Evolutionary conservation across 1,140 invertebrate species (phyloP), one percentile per base, ranked within the genome.

Genomic region (Centruroides sculpturatus): DNA sequence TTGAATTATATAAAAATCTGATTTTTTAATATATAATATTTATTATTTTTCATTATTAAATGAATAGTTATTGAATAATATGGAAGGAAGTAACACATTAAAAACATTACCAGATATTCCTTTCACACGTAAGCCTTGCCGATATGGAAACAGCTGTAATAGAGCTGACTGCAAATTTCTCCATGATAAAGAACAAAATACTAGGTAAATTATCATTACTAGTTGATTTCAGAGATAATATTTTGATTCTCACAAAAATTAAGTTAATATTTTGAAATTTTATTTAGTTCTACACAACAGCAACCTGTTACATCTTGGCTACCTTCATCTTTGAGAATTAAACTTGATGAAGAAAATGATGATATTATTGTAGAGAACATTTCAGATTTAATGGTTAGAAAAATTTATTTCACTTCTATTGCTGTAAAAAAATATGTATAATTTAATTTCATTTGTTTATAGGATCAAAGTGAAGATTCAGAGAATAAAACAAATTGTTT

Each of bases 71-170:
- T 13, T 65, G 34, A 55, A 47, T 60, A 47, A 63, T 23, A 58
- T 59, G 0, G 49, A 46, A 47, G 66, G 60, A 53, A 61, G 47
- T 4, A 47, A 55, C 46, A 47, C 59, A 2, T 48, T 61, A 23
- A 61, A 58, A 50, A 55, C 55, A 35, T 34, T 67, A 7, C 59
- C 57, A 13, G 64, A 68, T 36, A 46, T 65, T 41, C 54, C 57
- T 6, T 54, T 47, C 10, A 41, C 49, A 9, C 64, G 62, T 54
- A 68, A 67, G 73, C 83, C 84, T 3, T 95, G 92, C 77, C 82
- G 92, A 47, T 95, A 95, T 76, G 92, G 91, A 5, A 73, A 80
- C n/a, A 83, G 85, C 67, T 94, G 92, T 72, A 86, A 84, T 3
- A 76, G 91, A 57, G 79, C 82, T 60, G 88, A 89, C 58, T 94